Evolutionary conservation across 2,888 invertebrate genomes (phyloP), one percentile per base, ranked within the genome.

Genomic region (Dione vanillae): DNA sequence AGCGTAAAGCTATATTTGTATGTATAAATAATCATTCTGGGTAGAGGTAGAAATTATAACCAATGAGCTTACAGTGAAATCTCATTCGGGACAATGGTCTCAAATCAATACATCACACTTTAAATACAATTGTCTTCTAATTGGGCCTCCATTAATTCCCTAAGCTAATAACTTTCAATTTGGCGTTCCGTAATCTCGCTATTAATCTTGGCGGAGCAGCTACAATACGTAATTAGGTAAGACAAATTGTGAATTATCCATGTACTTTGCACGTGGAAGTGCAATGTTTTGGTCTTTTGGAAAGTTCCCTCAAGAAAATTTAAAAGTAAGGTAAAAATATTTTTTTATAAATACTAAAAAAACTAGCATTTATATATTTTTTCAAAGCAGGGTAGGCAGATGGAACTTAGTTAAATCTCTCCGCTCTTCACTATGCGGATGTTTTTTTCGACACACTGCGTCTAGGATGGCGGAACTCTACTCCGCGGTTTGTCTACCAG

Each of bases 201-300:
- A 68, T 61, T 52, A 61, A 61, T 61, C 51, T 61, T 16, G 2
- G 2, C 16, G 19, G 35, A 27, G n/a, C 9, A 68, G 43, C 14
- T 52, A 52, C 51, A 43, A 11, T 35, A 49, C 40, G 61, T 61
- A 61, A 61, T 68, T 52, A 47, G 67, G 1, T 35, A 37, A 16
- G 47, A 47, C 47, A 58, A 67, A 58, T 67, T 37, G 66, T 49
- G 27, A 56, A 56, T 58, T 40, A 47, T 47, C 47, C 19, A 47
- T 47, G n/a, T 16, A 16, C 47, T 10, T 16, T 10, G 47, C n/a
- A n/a, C n/a, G n/a, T n/a, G n/a, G n/a, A 19, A 47, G 3, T 47
- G 47, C 47, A 19, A n/a, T 0, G 27, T 27, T 27, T 27, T 27
- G 27, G 2, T 27, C 27, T 27, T 27, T 8, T 1, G 1, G 14